phyloP scores from a whole-genome alignment of 2,113 vertebrate species.

The Ochotona princeps region DNA sequence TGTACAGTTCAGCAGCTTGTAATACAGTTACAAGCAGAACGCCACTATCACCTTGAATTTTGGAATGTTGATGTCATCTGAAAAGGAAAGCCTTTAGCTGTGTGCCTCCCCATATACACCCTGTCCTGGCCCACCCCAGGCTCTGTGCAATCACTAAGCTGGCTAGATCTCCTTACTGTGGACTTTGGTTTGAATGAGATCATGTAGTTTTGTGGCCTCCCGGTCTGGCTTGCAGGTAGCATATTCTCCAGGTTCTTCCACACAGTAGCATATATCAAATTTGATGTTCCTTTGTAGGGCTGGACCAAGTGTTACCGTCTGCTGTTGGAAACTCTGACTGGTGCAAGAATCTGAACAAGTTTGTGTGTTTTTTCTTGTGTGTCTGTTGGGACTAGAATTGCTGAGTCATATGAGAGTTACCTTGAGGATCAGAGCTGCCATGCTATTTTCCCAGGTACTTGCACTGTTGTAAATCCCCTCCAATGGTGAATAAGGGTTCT shows the following conservation, averaged over 20 bases:
- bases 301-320: background rate
- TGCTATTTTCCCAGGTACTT: background rate
- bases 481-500: background rate
- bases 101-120: too few species aligned
- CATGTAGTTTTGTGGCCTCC: background rate
- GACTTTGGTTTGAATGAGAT: background rate
- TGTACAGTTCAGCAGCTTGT: background rate
- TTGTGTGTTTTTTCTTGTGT: background rate
- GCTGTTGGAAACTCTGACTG: background rate
- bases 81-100: background rate
- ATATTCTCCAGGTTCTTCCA: background rate
- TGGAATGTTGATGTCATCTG: background rate
- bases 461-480: background rate
- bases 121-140: background rate
- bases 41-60: background rate
- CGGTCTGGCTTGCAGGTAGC: background rate
- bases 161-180: background rate
- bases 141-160: background rate
- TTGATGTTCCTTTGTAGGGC: background rate
- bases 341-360: background rate
- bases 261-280: background rate
- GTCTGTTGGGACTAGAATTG: background rate
- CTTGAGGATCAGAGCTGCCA: background rate
- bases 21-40: background rate
- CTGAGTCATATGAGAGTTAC: background rate